Evolutionary conservation across 1,140 invertebrate genomes (phyloP), one percentile per base, ranked within the genome.

Genomic region (Drosophila varians): DNA sequence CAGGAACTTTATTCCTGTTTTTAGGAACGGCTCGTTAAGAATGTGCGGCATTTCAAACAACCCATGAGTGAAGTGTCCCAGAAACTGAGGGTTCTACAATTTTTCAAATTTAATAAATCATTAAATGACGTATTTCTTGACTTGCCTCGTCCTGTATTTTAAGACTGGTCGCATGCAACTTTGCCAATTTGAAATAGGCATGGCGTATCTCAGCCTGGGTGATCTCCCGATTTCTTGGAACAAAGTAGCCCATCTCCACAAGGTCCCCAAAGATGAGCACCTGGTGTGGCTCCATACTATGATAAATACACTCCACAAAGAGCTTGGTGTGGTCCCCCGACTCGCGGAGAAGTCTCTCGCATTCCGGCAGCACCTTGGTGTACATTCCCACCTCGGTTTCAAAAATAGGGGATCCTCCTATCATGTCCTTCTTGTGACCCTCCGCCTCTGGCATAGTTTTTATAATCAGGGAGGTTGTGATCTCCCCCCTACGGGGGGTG

Each of bases 341-440:
- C 5, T 54, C 4, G 0, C 45, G 64, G 1, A 90, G 62, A 9
- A 89, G 77, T 38, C 69, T 25, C 42, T 90, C 77, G 21, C 90
- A 64, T 14, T 70, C 64, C 6, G 89, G 89, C 36, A 90, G 18
- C 0, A 62, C 66, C 31, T 76, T 53, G 0, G 49, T 53, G 9
- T 89, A 90, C 88, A 90, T 89, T 4, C 31, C 75, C 25, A 77
- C 72, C 53, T 90, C 89, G 0, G 77, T 90, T 66, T 74, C 40
- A 40, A 90, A 90, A 4, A 89, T 21, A 2, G 52, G 18, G 0
- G 80, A 66, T 1, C 66, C 40, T 0, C 9, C 53, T 1, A 90
- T 18, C 28, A 90, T 21, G 0, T 80, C 66, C 23, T 74, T 79
- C 21, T 90, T 90, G 11, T 77, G 60, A 1, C 89, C 80, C 1